A percentile compares a stretch with the other conserved stretches of the same genome.
These are phyloP conservation scores for Acronicta leporina DNA, from an alignment of 2,888 invertebrate genomes.

Conservation along the genomic window DNA sequence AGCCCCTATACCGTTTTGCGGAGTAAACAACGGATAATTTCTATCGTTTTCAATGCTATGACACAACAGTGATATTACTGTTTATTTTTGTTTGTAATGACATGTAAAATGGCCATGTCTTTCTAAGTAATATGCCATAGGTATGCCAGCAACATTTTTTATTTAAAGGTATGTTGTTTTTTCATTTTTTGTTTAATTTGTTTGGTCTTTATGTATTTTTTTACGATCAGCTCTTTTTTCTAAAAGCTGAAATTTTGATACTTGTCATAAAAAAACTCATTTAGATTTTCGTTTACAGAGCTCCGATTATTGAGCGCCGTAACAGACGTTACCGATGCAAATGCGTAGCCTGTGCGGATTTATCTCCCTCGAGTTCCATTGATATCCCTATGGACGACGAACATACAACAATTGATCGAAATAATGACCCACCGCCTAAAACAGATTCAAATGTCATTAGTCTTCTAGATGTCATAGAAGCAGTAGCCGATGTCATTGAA, in stretches of 20 bases:
- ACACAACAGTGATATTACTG: constrained; percentile 7
- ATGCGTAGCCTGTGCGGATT: constrained; percentile 22
- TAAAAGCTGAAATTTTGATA: too few species aligned
- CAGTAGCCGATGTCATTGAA: background rate
- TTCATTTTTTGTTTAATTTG: background rate
- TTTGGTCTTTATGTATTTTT: background rate
- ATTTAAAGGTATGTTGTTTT: constrained; percentile 20
- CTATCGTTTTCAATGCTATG: constrained; percentile 47
- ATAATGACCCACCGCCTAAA: background rate
- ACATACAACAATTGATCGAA: too few species aligned
- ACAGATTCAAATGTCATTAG: background rate
- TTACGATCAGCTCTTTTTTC: background rate
- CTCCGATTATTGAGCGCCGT: background rate
- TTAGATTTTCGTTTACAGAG: constrained; percentile 25
- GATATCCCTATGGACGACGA: background rate
- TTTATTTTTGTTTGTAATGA: constrained; percentile 1
- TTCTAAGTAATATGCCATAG: background rate
- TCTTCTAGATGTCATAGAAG: background rate
- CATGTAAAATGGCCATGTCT: background rate
- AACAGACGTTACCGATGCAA: constrained; percentile 9
- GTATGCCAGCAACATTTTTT: constrained; percentile 6
- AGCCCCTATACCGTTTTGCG: constrained; percentile 52
- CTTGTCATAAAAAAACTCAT: background rate
- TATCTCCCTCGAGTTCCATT: constrained; percentile 5
- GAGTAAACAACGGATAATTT: constrained; percentile 72